These are phyloP conservation scores for Periophthalmodon schlosseri DNA, from an alignment of 2,113 vertebrate species.

Conservation along the genomic window DNA sequence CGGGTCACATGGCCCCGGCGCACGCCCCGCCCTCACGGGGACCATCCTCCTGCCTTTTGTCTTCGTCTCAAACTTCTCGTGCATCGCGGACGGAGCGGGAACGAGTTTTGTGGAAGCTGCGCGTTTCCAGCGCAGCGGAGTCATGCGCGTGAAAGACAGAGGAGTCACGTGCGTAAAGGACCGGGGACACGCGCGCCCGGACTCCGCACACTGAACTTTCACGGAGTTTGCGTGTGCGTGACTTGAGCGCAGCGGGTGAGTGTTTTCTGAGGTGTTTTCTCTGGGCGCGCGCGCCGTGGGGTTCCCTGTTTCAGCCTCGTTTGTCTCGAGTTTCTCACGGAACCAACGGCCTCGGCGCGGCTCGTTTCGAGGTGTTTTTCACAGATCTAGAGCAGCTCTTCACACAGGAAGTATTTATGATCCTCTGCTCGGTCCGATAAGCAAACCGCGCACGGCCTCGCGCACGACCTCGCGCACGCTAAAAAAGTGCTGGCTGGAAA, in stretches of 20 bases:
- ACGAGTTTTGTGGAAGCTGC: neutral
- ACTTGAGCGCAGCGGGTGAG: neutral
- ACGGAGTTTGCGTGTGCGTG: neutral
- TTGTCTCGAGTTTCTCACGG: neutral
- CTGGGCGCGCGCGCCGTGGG: neutral
- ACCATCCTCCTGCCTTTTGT: slow-evolving; percentile 69
- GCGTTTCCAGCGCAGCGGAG: neutral
- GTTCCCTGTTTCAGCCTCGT: neutral
- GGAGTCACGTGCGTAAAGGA: neutral
- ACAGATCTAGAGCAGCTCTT: neutral
- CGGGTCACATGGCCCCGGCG: slow-evolving; percentile 36
- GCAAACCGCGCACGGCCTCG: neutral
- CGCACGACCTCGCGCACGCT: neutral
- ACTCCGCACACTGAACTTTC: neutral
- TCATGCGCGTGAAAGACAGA: neutral
- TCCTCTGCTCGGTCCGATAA: neutral
- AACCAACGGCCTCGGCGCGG: neutral
- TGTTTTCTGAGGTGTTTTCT: neutral
- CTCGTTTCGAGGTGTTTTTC: no score
- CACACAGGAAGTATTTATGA: slow-evolving; percentile 4
- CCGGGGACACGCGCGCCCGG: neutral
- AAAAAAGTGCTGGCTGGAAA: neutral
- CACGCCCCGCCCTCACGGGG: slow-evolving; percentile 73
- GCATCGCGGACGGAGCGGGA: slow-evolving; percentile 44
- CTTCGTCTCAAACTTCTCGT: slow-evolving; percentile 63